phyloP scores from a whole-genome alignment of 2,113 vertebrate genomes.

The Gymnarchus niloticus region DNA sequence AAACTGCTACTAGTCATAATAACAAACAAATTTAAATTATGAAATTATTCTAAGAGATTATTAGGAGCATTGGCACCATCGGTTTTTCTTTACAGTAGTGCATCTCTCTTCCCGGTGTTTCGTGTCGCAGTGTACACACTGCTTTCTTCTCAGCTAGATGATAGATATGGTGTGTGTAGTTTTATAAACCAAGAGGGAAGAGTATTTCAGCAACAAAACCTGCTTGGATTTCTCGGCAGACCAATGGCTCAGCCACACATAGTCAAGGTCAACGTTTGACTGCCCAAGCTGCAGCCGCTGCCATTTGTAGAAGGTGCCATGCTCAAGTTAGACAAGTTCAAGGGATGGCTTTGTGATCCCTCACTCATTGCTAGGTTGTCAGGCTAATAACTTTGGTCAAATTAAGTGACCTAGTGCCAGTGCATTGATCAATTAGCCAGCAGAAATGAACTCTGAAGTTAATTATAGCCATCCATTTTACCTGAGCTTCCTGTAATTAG shows the following conservation, averaged over 20 bases:
- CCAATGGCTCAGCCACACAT: constrained; percentile 6
- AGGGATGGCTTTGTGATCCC: constrained; percentile 18
- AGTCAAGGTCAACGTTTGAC: constrained; percentile 10
- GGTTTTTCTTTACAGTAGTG: not conserved
- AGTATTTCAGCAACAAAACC: constrained; percentile 6
- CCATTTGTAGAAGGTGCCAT: constrained; percentile 30
- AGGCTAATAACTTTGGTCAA: constrained; percentile 37
- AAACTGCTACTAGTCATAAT: not conserved
- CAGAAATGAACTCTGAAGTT: constrained; percentile 33
- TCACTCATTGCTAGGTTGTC: constrained; percentile 18
- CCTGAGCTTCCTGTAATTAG: constrained; percentile 36
- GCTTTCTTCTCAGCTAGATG: not conserved
- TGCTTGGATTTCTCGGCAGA: not conserved
- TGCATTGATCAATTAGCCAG: constrained; percentile 39
- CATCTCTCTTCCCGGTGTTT: not conserved
- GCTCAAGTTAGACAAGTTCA: constrained; percentile 20
- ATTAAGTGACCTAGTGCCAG: constrained; percentile 29
- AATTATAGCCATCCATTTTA: constrained; percentile 48
- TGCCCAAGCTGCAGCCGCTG: constrained; percentile 12
- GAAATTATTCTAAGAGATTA: constrained; percentile 4
- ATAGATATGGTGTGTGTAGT: constrained; percentile 4
- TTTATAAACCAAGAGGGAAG: not conserved
- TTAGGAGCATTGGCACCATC: not conserved
- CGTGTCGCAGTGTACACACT: not conserved
- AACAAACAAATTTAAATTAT: not conserved